Percentiles rank a stretch among this genome's conserved stretches.
Evolutionary conservation across 2,113 vertebrate species (phyloP).

Genomic region (Gopherus flavomarginatus): DNA sequence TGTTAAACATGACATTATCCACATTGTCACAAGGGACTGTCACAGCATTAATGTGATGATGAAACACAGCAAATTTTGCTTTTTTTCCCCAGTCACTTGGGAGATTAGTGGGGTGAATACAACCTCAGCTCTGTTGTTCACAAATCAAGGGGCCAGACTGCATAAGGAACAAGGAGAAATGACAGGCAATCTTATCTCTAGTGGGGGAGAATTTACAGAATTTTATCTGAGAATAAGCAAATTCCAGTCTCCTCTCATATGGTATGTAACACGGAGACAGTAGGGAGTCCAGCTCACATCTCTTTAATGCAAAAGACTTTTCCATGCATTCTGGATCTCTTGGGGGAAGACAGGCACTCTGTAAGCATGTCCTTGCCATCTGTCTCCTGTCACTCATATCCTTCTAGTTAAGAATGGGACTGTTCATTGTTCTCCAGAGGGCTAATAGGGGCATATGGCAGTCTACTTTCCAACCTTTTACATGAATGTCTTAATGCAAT

Average conservation of each 20-base stretch:
- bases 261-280: neutral
- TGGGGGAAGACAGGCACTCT: neutral
- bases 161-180: neutral
- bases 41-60: neutral
- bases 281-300: neutral
- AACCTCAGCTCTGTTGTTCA: neutral
- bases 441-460: neutral
- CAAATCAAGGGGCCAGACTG: accelerated
- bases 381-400: neutral
- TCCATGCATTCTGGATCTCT: neutral
- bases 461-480: neutral
- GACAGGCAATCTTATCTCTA: neutral
- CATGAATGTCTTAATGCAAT: conserved; percentile 26
- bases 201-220: neutral
- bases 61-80: neutral
- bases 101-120: neutral
- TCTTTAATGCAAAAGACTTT: neutral
- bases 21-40: conserved; percentile 2
- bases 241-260: accelerated
- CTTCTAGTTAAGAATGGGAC: neutral
- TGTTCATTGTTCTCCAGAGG: accelerated
- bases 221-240: neutral
- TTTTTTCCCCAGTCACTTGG: neutral
- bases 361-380: conserved; percentile 3
- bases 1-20: neutral